Base-by-base conservation (phyloP, 1,140 invertebrate species). In the Bombus ignitus region DNA sequence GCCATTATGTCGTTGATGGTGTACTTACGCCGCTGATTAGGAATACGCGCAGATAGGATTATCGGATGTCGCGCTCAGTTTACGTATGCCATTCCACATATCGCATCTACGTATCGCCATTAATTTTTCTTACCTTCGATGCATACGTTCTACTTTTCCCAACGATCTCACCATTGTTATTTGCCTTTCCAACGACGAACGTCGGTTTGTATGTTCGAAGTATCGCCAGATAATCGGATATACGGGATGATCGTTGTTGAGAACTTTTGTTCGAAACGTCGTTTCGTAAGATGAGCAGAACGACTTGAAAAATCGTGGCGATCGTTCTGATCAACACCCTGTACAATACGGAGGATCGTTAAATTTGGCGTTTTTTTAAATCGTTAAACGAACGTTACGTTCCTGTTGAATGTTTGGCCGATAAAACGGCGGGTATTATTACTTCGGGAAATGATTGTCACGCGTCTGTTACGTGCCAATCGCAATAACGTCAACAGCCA, bases 1-100 rank as follows among this genome's bases (percentile, higher is more conserved):
- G 87, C 81, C 87, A 89, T 89, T 89, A 89, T 77, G 57, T 86
- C 85, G 87, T 89, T 89, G 87, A 86, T 74, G 66, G 79, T 65
- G 83, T 57, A 82, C 87, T 88, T 89, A 89, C 68, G 74, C 32
- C 47, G 59, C 57, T 82, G 88, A 89, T 88, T 88, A 79, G 87
- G 81, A 86, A 88, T 89, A 81, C 84, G 76, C 70, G 72, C 82
- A 85, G 78, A 89, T 83, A 78, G 70, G 75, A 89, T 87, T 73
- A 74, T 12, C 42, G 87, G 47, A 59, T 25, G 59, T 66, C 75
- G 71, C 76, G 77, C 47, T 62, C 74, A 57, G 59, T 79, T 78
- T 76, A 84, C 66, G 39, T 71, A 28, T 66, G 37, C 32, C 22
- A 3, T 74, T 9, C 2, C 22, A 25, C 12, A 3, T 39, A 15